Conservation (phyloP, 2,888 invertebrate genomes). For the Drosophila differens region DNA sequence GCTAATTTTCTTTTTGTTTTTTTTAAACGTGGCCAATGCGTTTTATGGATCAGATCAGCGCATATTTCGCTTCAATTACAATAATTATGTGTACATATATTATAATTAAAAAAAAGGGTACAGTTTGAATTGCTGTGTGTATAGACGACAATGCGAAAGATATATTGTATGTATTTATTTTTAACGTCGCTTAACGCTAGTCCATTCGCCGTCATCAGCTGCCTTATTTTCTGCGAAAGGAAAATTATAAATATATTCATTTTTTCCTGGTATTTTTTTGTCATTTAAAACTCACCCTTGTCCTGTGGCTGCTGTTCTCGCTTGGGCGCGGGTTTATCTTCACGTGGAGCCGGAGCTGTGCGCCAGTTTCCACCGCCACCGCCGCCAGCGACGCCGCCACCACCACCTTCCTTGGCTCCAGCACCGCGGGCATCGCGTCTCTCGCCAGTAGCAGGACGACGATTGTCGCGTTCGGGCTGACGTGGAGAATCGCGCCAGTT, state of each 20-base stretch:
- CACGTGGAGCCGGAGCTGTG: slow-evolving; percentile 75
- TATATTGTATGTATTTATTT: slow-evolving; percentile 23
- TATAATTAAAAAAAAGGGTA: slow-evolving; percentile 42
- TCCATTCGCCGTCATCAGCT: slow-evolving; percentile 88
- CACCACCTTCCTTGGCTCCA: slow-evolving; percentile 57
- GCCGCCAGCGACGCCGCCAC: slow-evolving; percentile 45
- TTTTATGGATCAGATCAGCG: slow-evolving; percentile 9
- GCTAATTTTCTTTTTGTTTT: slow-evolving; percentile 5
- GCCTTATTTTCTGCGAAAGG: slow-evolving; percentile 86
- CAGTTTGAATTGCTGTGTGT: slow-evolving; percentile 45
- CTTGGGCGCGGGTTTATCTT: slow-evolving; percentile 81
- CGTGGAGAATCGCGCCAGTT: slow-evolving; percentile 83
- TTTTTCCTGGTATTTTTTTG: background rate
- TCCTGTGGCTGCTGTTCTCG: slow-evolving; percentile 75
- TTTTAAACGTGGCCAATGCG: slow-evolving; percentile 15
- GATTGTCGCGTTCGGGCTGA: slow-evolving; percentile 77
- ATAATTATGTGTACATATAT: slow-evolving; percentile 46
- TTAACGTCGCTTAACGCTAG: slow-evolving; percentile 87
- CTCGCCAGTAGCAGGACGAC: slow-evolving; percentile 64
- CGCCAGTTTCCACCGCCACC: slow-evolving; percentile 81
- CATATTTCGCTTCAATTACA: slow-evolving; percentile 32
- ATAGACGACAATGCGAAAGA: slow-evolving; percentile 55
- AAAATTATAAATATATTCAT: slow-evolving; percentile 1
- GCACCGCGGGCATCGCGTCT: slow-evolving; percentile 79
- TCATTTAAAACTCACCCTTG: slow-evolving; percentile 66